Base-by-base conservation (phyloP, 2,888 invertebrate genomes). In the Nudaria mundana region DNA sequence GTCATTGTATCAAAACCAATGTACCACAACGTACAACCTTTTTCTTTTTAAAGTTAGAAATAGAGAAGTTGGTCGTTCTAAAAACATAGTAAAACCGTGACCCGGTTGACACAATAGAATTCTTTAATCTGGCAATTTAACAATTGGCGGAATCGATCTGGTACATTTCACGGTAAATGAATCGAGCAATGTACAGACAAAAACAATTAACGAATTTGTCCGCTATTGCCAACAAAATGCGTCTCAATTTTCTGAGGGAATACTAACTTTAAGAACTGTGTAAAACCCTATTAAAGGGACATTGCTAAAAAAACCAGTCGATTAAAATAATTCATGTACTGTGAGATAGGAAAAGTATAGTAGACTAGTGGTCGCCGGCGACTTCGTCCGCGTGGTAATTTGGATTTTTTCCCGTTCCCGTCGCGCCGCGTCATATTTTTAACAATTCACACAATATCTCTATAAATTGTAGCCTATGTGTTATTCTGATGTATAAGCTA, bases 91-190 rank as follows among this genome's bases (percentile, higher is more conserved):
- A 30, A 38, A 63, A 52, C 68, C 71, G 44, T 72, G 80, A 76
- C 79, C 75, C 49, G 61, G 61, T 69, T 72, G 31, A 59, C 51
- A 54, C 61, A 64, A 65, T 64, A 35, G 59, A 64, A 60, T 71
- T 63, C 70, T 66, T 66, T 71, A 77, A 80, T 78, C 75, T 66
- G 71, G 61, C 71, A 77, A 77, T 80, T 76, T 66, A 71, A 54
- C 56, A 56, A 56, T 66, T 59, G 54, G 44, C 40, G 39, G 32
- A 51, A 58, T 48, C 45, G 45, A 60, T 53, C 40, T 42, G 30
- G 33, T 22, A 38, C 43, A 30, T 48, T 60, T 50, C 47, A 57
- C 41, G 52, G 52, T 30, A 33, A 43, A 38, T 42, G 31, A 34
- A 37, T 40, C 35, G 29, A 39, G n/a, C 34, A 48, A 53, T 40